phyloP scores from a whole-genome alignment of 2,888 invertebrate genomes.

The Laothoe populi region DNA sequence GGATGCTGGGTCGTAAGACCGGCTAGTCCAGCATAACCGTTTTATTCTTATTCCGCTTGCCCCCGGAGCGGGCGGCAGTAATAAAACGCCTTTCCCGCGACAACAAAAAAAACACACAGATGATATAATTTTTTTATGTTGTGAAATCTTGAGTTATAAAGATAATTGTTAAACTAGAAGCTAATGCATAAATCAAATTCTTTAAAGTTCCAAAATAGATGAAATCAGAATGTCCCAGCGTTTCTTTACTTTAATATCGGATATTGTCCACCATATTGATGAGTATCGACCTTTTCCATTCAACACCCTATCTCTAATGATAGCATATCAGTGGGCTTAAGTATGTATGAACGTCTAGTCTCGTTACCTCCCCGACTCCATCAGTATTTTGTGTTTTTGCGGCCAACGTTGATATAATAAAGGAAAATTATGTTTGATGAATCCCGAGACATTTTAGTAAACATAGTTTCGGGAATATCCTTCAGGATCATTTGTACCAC shows the following conservation, averaged over 20 bases:
- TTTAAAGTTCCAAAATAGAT: not conserved
- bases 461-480: conserved; percentile 5
- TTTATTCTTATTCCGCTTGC: too few species aligned
- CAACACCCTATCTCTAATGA: conserved; percentile 16
- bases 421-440: conserved; percentile 25
- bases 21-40: too few species aligned
- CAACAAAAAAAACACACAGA: too few species aligned
- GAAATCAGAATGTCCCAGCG: not conserved
- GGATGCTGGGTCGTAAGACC: too few species aligned
- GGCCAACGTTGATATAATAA: conserved; percentile 11
- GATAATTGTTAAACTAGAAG: not conserved
- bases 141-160: not conserved
- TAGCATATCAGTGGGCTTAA: conserved; percentile 25
- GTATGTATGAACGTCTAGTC: not conserved
- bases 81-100: too few species aligned
- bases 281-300: not conserved
- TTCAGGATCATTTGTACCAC: conserved; percentile 9
- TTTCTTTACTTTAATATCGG: too few species aligned
- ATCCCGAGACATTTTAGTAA: conserved; percentile 13
- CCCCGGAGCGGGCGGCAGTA: too few species aligned
- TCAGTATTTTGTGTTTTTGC: conserved; percentile 17
- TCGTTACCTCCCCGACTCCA: not conserved
- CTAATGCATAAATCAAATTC: not conserved
- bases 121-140: too few species aligned
- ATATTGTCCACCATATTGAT: too few species aligned